Conservation (phyloP, 2,888 invertebrate species). For the Clostera curtula region DNA sequence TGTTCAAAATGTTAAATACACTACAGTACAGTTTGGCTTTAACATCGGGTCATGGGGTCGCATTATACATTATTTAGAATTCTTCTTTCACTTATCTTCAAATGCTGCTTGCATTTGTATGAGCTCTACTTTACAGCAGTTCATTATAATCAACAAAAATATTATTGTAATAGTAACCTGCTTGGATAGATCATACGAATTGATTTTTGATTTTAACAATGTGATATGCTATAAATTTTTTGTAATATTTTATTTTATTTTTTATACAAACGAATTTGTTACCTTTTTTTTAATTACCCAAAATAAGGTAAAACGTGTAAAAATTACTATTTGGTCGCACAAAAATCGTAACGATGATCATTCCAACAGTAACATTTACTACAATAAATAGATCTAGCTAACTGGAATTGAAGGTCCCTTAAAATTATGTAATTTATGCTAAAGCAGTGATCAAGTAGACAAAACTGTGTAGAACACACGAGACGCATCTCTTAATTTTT, state of each 20-base stretch:
- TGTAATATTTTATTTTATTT: conserved; percentile 63
- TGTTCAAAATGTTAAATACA: conserved; percentile 51
- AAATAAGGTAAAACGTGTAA: conserved; percentile 60
- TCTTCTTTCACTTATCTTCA: conserved; percentile 72
- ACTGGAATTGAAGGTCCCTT: conserved; percentile 75
- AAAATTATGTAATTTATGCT: conserved; percentile 68
- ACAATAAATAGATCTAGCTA: conserved; percentile 73
- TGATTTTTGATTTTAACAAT: conserved; percentile 43
- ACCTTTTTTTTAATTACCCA: conserved; percentile 49
- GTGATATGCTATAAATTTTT: conserved; percentile 71
- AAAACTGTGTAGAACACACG: not conserved
- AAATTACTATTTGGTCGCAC: conserved; percentile 70
- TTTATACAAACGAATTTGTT: conserved; percentile 58
- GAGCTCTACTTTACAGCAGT: conserved; percentile 61
- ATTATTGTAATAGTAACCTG: conserved; percentile 57
- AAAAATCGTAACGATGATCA: conserved; percentile 58
- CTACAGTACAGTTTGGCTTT: conserved; percentile 67
- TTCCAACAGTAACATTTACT: conserved; percentile 60
- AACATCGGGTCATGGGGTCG: conserved; percentile 49
- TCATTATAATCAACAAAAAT: conserved; percentile 67
- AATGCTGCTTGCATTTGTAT: conserved; percentile 64
- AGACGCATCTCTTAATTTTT: too few species aligned
- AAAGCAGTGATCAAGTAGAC: conserved; percentile 66
- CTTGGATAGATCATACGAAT: conserved; percentile 52
- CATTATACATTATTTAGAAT: conserved; percentile 46